These are phyloP conservation scores for Drosophila mojavensis DNA, from an alignment of 1,140 invertebrate species.

Conservation along the genomic window DNA sequence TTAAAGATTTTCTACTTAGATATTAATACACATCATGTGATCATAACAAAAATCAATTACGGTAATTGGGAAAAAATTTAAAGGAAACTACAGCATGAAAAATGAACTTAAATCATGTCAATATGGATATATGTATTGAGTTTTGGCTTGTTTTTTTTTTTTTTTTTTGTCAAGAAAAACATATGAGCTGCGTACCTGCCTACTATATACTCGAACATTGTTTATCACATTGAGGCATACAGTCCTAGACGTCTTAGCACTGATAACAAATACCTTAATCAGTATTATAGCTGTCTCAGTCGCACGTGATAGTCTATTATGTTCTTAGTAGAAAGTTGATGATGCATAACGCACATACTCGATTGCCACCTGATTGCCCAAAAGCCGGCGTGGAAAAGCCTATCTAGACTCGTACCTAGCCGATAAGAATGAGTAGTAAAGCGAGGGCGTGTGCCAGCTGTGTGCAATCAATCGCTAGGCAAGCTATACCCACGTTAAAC, in stretches of 20 bases:
- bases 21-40: no score
- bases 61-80: no score
- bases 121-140: no score
- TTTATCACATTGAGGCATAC: slow-evolving; percentile 9
- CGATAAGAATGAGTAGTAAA: slow-evolving; percentile 36
- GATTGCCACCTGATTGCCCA: slow-evolving; percentile 24
- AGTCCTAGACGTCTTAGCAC: neutral
- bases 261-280: slow-evolving; percentile 29
- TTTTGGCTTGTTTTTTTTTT: no score
- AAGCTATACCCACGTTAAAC: slow-evolving; percentile 47
- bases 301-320: slow-evolving; percentile 27
- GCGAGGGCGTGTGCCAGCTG: slow-evolving; percentile 13
- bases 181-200: neutral
- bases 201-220: neutral
- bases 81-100: no score
- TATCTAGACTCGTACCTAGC: slow-evolving; percentile 9
- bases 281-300: slow-evolving; percentile 11
- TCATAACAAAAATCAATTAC: neutral
- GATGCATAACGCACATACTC: slow-evolving; percentile 20
- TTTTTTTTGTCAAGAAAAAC: neutral
- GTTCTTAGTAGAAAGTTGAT: slow-evolving; percentile 7
- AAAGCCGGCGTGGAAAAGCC: slow-evolving; percentile 5
- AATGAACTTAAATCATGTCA: no score
- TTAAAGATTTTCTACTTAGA: no score
- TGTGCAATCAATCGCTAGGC: slow-evolving; percentile 28